A percentile compares a stretch with the other conserved stretches of the same genome.
Conservation (phyloP, 2,113 vertebrate species). For the Tachysurus vachellii region DNA sequence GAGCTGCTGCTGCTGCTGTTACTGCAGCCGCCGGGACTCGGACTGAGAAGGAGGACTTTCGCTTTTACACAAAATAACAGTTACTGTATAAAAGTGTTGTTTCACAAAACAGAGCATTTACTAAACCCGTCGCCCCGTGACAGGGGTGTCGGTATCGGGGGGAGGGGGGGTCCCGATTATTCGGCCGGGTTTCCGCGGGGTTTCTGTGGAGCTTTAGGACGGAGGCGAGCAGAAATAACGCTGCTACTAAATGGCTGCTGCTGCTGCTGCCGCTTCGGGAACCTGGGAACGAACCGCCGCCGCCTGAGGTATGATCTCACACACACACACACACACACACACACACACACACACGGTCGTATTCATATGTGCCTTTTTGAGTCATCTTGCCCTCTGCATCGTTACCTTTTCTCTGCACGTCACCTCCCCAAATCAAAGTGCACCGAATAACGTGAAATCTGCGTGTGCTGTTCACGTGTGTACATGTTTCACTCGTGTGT, state of each 20-base stretch:
- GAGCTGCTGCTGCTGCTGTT: neutral
- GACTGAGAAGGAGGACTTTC: neutral
- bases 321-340: neutral
- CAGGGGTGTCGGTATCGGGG: slow-evolving; percentile 8
- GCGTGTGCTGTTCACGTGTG: slow-evolving; percentile 4
- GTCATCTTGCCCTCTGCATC: neutral
- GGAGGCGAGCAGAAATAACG: slow-evolving; percentile 10
- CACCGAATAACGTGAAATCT: neutral
- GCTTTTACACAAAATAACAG: neutral
- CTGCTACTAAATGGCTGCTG: slow-evolving; percentile 33
- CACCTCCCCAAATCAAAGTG: neutral
- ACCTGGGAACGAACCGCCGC: slow-evolving; percentile 35
- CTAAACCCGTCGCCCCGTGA: slow-evolving; percentile 2
- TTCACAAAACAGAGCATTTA: neutral
- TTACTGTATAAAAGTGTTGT: neutral
- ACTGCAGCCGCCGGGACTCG: neutral
- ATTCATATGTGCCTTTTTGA: neutral
- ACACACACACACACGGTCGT: neutral
- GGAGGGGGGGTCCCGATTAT: slow-evolving; percentile 23
- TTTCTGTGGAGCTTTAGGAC: slow-evolving; percentile 27
- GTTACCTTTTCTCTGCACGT: neutral
- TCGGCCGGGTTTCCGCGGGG: slow-evolving; percentile 5
- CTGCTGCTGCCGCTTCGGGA: slow-evolving; percentile 21
- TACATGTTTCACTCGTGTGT: neutral
- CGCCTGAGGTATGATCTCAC: slow-evolving; percentile 23